Percentiles rank a stretch among this genome's conserved stretches.
phyloP scores from a whole-genome alignment of 2,888 invertebrate genomes.

The Cancer borealis region DNA sequence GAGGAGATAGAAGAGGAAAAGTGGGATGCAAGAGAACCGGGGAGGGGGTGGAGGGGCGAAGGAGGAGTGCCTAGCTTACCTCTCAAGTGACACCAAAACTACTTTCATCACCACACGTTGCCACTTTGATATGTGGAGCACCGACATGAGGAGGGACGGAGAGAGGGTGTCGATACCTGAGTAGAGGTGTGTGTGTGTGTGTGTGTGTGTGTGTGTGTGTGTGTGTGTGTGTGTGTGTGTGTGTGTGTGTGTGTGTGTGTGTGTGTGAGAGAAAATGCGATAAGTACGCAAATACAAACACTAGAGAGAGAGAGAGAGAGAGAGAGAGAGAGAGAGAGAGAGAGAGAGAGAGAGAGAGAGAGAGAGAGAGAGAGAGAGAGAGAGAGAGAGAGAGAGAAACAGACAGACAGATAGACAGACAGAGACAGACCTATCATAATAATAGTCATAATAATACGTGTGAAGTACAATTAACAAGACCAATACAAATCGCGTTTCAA shows the following conservation, averaged over 20 bases:
- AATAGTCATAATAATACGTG: background rate
- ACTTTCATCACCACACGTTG: constrained; percentile 53
- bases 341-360: no score
- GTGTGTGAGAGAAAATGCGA: no score
- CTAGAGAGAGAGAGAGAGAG: no score
- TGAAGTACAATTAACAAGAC: background rate
- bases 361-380: constrained; percentile 12
- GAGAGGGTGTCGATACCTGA: background rate
- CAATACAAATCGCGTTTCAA: background rate
- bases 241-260: no score
- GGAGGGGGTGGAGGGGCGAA: background rate
- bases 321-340: no score
- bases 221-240: no score
- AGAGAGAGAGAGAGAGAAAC: constrained; percentile 36
- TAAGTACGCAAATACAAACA: no score
- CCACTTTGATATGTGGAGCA: constrained; percentile 52
- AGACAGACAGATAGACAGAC: background rate
- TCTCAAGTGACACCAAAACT: constrained; percentile 51
- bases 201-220: background rate
- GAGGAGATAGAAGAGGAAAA: background rate
- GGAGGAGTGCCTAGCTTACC: background rate
- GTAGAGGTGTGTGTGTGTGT: background rate
- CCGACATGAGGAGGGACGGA: background rate
- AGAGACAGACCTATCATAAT: background rate
- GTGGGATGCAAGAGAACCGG: background rate